A percentile compares a stretch with the other conserved stretches of the same genome.
Conservation (phyloP, 2,797 vertebrate genomes). For the Pyrocephalus nanus region DNA sequence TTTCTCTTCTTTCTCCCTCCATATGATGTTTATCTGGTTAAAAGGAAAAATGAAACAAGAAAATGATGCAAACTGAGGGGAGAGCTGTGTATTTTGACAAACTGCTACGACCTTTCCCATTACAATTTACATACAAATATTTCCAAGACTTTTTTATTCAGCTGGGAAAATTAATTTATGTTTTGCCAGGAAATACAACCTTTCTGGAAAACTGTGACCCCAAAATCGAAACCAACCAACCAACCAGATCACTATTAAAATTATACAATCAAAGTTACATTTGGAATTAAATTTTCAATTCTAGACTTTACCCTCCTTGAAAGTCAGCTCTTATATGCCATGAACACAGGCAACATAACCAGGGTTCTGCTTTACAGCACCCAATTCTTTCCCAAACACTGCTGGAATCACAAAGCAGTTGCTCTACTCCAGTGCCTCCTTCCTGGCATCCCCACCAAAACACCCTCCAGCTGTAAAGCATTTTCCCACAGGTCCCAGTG, state of each 20-base stretch:
- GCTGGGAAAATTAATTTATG: background rate
- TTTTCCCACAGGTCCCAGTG: background rate
- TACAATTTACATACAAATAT: constrained; percentile 6
- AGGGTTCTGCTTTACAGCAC: background rate
- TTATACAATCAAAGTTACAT: background rate
- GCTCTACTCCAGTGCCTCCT: rapidly evolving
- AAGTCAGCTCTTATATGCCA: background rate
- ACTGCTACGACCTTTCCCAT: constrained; percentile 2
- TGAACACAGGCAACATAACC: background rate
- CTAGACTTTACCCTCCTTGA: background rate
- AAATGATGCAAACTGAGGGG: background rate
- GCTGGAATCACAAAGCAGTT: background rate
- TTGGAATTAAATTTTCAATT: background rate
- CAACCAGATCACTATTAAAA: background rate
- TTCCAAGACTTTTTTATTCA: background rate
- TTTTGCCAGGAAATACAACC: background rate
- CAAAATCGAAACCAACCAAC: background rate
- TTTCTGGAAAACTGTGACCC: background rate
- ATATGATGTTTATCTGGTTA: background rate
- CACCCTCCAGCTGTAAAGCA: background rate
- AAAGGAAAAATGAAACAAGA: background rate
- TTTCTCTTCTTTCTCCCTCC: background rate
- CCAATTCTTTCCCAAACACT: background rate
- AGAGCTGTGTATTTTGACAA: background rate
- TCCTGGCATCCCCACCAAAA: background rate